Base-by-base conservation (phyloP, 1,140 invertebrate genomes). In the Brachionus rubens region DNA sequence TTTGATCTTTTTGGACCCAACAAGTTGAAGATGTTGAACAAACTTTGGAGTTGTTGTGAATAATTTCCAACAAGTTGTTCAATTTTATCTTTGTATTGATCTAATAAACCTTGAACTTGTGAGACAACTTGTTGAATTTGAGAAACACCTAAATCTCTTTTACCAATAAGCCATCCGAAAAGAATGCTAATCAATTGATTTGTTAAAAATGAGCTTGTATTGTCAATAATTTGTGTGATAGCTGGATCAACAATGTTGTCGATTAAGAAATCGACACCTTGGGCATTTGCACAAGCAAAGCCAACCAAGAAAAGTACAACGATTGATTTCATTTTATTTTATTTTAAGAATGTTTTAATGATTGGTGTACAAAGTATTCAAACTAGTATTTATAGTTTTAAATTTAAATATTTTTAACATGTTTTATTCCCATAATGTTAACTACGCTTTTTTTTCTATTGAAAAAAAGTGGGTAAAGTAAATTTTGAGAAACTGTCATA, bases 241-340 rank as follows among this genome's bases (percentile, higher is more conserved):
- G 40, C 21, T 65, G 59, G 59, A 43, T 43, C 24, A 24, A 65
- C 36, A 43, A 65, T 24, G n/a, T 65, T 65, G 30, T 65, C 59
- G 41, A 65, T 43, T 41, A 65, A 65, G 30, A 65, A 65, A 43
- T 65, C 59, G 40, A 41, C 41, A 43, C 36, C 36, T 65, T 65
- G 59, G 24, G 59, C 59, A 24, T 14, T 65, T 65, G 59, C 59
- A 12, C 59, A 65, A 26, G 59, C 59, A 43, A 65, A 43, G 24
- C 59, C 59, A 10, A 65, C 24, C 24, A 65, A 43, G n/a, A 65
- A 21, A 43, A 65, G 6, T 6, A 21, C 33, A 43, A 65, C 0
- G 12, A 65, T 43, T 41, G 59, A 65, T 65, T 65, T 65, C 59
- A 65, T 65, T 65, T 65, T 26, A n/a, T n/a, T n/a, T n/a, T n/a